Evolutionary conservation across 2,113 vertebrate genomes (phyloP).

Genomic region (Geothlypis trichas): DNA sequence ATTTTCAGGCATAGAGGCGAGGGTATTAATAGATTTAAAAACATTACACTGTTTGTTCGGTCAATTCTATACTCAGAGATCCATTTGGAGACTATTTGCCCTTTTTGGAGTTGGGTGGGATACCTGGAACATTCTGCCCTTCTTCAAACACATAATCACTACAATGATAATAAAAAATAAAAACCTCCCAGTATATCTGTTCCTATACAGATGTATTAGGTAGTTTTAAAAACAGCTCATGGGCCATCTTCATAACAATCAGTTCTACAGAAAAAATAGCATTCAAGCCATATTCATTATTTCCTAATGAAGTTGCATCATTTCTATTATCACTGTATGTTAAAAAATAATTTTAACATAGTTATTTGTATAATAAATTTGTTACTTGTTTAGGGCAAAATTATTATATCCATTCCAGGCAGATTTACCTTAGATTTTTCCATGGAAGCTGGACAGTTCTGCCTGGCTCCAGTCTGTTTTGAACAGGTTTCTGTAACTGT

Average conservation of each 20-base stretch:
- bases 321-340: background rate
- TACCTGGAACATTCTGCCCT: background rate
- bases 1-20: background rate
- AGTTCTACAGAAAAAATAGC: background rate
- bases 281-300: background rate
- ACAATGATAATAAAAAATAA: background rate
- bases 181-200: background rate
- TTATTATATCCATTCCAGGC: background rate
- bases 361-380: background rate
- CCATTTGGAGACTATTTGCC: background rate
- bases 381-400: background rate
- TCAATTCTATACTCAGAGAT: background rate
- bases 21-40: background rate
- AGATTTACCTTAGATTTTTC: slow-evolving; percentile 67
- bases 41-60: background rate
- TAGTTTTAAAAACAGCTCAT: background rate
- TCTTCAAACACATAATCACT: background rate
- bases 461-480: slow-evolving; percentile 30
- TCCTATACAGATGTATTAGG: background rate
- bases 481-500: slow-evolving; percentile 55
- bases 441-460: slow-evolving; percentile 19
- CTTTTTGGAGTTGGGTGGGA: background rate
- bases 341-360: background rate
- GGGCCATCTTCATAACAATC: background rate
- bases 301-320: background rate